Conservation (phyloP, 2,888 invertebrate species). For the Antitype chi region DNA sequence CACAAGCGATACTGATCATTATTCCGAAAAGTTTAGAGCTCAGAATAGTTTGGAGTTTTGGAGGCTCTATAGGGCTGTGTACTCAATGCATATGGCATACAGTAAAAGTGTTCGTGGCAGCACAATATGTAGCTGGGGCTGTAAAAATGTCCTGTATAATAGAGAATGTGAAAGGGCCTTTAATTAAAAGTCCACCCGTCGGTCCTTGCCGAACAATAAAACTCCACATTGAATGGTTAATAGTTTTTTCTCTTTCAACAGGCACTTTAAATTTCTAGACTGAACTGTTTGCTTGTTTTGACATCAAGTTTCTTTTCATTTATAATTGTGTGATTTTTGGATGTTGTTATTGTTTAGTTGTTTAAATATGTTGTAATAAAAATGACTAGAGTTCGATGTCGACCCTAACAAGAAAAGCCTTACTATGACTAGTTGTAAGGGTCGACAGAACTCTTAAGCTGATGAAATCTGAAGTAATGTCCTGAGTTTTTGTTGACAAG, state of each 20-base stretch:
- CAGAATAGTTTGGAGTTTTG: conserved; percentile 22
- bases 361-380: neutral
- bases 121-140: conserved; percentile 73
- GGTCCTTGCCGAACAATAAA: conserved; percentile 83
- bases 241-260: conserved; percentile 75
- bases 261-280: conserved; percentile 68
- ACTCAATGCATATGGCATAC: conserved; percentile 37
- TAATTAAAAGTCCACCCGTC: conserved; percentile 88
- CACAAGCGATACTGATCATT: conserved; percentile 30
- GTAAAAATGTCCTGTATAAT: conserved; percentile 86
- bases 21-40: conserved; percentile 15
- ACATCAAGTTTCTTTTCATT: conserved; percentile 30
- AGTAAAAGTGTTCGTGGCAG: conserved; percentile 55
- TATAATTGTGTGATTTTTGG: conserved; percentile 25
- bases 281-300: conserved; percentile 49
- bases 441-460: no score
- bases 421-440: no score
- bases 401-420: neutral
- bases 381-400: neutral
- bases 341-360: conserved; percentile 7
- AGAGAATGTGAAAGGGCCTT: conserved; percentile 84
- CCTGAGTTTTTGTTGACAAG: neutral
- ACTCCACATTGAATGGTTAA: conserved; percentile 81
- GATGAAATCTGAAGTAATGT: neutral
- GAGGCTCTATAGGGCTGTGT: conserved; percentile 12